Base-by-base conservation (phyloP, 2,113 vertebrate genomes). In the Amphilophus citrinellus region DNA sequence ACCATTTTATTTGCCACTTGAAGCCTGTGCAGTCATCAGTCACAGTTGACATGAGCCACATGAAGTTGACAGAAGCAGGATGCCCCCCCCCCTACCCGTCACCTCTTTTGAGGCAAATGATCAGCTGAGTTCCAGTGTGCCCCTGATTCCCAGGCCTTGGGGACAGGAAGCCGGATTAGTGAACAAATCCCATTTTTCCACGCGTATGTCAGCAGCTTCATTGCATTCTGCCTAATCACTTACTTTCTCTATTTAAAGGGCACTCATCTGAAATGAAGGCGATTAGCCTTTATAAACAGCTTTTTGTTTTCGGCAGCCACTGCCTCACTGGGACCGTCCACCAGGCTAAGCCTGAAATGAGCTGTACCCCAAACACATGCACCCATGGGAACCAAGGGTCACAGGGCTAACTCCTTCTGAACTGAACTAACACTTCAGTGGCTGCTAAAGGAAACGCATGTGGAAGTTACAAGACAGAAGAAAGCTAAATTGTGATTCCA, bases 111-210 rank as follows among this genome's bases (percentile, higher is more conserved):
- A 22, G 13, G 75, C 76, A 61, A 73, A 37, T 5, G 27, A 80
- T 85, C 62, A 66, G 65, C 75, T 84, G 76, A 83, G 81, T 82
- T 89, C 86, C 80, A 75, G 90, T 85, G 86, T 60, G 44, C 62
- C 82, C 24, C 82, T 47, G 65, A 90, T 94, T 95, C 95, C 93
- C 95, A 94, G 91, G 93, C 90, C 71, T 79, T 75, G 85, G 86
- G 90, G 86, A 92, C 93, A 95, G 95, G 95, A 96, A 94, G 88
- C 76, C 77, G 93, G 95, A 96, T 96, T 96, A 95, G 78, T 61
- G 42, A 80, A 82, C 84, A 92, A 94, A 91, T 82, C 93, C 86
- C 63, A 37, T 82, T 89, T 93, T 92, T 92, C 86, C 88, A 88
- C 39, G 63, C 30, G 80, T 86, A 75, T 91, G 87, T 92, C 94